Percentiles rank a stretch among this genome's conserved stretches.
Evolutionary conservation across 2,113 vertebrate genomes (phyloP).

Genomic region (Sciurus niger): DNA sequence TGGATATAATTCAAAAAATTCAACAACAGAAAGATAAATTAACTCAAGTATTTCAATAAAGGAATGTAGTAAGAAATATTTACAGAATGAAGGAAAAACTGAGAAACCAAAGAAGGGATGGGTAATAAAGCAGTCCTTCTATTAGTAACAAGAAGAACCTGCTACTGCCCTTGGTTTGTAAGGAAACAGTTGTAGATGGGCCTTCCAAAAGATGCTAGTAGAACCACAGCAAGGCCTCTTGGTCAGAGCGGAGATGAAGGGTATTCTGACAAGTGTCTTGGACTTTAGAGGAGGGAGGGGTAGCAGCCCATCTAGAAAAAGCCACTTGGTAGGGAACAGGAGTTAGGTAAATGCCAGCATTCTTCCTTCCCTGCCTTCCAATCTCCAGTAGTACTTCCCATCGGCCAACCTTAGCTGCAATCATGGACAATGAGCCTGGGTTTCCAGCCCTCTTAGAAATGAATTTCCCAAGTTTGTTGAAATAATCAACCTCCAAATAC

Average conservation of each 20-base stretch:
- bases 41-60: not conserved
- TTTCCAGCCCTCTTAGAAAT: not conserved
- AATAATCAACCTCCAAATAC: not conserved
- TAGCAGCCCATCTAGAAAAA: not conserved
- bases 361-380: not conserved
- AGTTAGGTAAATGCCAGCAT: not conserved
- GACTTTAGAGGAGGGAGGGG: not conserved
- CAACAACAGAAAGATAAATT: not conserved
- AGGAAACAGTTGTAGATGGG: not conserved
- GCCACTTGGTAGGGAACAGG: too few relatives aligned
- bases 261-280: not conserved
- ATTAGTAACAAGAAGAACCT: not conserved
- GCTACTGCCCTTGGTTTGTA: not conserved
- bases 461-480: not conserved
- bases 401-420: not conserved
- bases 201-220: not conserved
- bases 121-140: not conserved
- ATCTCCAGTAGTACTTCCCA: not conserved
- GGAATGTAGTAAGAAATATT: not conserved
- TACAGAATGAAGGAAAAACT: not conserved
- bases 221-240: too few relatives aligned
- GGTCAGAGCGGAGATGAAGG: not conserved
- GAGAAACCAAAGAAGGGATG: not conserved
- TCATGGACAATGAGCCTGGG: not conserved
- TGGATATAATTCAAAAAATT: not conserved